Conservation (phyloP, 2,113 vertebrate species). For the Manacus vitellinus region DNA sequence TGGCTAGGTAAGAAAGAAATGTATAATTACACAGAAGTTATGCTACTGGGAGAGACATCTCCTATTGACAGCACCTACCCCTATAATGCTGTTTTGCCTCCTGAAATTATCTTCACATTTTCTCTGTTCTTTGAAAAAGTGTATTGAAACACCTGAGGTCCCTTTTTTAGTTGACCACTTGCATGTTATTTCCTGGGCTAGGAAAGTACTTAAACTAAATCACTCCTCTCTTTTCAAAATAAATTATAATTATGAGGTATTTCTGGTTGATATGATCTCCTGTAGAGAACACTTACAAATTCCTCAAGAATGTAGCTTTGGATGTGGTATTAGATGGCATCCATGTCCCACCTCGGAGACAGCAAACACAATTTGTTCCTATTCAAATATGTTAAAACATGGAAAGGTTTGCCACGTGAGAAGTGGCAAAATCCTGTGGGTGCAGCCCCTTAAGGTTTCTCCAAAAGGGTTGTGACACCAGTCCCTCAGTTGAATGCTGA, state of each 20-base stretch:
- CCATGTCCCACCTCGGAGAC: background rate
- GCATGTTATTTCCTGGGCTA: background rate
- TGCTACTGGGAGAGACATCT: background rate
- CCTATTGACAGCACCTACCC: background rate
- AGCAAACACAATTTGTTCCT: background rate
- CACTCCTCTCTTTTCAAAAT: background rate
- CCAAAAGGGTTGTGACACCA: background rate
- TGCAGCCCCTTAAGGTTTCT: background rate
- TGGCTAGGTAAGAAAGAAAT: background rate
- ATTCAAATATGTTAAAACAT: background rate
- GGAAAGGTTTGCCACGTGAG: background rate
- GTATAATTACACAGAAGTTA: background rate
- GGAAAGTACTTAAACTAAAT: background rate
- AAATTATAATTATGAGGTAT: background rate
- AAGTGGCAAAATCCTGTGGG: background rate
- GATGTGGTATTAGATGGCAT: background rate
- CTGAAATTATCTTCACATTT: background rate
- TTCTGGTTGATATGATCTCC: background rate
- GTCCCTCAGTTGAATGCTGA: rapidly evolving
- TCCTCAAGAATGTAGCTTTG: background rate
- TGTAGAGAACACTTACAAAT: background rate
- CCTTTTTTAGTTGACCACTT: background rate
- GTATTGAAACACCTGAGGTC: background rate
- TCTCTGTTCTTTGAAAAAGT: background rate
- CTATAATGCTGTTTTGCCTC: background rate